Evolutionary conservation across 2,113 vertebrate genomes (phyloP), one percentile per base, ranked within the genome.

Genomic region (Sakesphorus luctuosus): DNA sequence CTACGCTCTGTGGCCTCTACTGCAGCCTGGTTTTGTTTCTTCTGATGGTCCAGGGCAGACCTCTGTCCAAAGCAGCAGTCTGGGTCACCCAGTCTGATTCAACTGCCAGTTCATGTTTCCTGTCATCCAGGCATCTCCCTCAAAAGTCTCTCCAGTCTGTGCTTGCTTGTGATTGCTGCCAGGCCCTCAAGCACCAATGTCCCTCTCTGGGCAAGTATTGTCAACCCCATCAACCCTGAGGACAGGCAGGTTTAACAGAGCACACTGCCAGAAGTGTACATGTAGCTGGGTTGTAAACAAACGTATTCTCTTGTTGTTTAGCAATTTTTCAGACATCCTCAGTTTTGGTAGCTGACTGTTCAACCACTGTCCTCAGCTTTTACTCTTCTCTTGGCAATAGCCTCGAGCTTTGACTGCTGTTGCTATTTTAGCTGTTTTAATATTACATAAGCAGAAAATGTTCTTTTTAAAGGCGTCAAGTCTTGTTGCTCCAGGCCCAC

Each of bases 361-460:
- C 76, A 68, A 93, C 79, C 53, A 38, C 44, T 75, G 44, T 84
- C 90, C 80, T 82, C 92, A 63, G 74, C 29, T 95, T 84, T 72
- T 55, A 40, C 58, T 93, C 66, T 79, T 91, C 80, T 74, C 40
- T 50, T 50, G 68, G 95, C 72, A 67, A 77, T n/a, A 94, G 71
- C 89, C 87, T 89, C 33, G 5, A 96, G 87, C 92, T 94, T 90
- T 89, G 52, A 92, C 53, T 86, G 82, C 61, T 80, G 77, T 61
- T 95, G 93, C 92, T 96, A 95, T 90, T 92, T 96, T 94, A 91
- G 84, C 72, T 88, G 75, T 24, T 93, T 83, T 84, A 94, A 87
- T 94, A 94, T 93, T 93, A 93, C 73, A 87, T 90, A 94, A 93
- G 80, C 20, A 86, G 67, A 90, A 96, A 95, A 89, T 55, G 82